phyloP scores from a whole-genome alignment of 2,888 invertebrate species.

The Hypomecis punctinalis region DNA sequence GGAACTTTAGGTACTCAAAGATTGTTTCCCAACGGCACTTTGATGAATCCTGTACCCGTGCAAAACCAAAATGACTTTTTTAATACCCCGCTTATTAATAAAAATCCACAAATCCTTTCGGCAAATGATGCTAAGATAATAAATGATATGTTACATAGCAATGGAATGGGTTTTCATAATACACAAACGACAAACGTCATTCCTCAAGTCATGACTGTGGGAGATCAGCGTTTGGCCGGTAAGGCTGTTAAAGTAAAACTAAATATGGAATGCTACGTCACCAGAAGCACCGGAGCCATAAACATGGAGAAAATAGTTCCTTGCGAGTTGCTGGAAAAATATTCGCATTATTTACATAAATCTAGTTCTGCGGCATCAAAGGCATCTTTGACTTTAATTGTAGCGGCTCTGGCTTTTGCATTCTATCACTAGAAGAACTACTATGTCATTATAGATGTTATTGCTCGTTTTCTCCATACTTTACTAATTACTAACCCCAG shows the following conservation, averaged over 20 bases:
- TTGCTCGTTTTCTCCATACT: no score
- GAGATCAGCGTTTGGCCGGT: constrained; percentile 33
- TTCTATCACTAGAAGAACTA: background rate
- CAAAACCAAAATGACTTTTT: constrained; percentile 2
- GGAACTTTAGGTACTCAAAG: constrained; percentile 13
- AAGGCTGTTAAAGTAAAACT: constrained; percentile 30
- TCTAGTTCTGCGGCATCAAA: constrained; percentile 8
- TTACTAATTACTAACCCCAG: no score
- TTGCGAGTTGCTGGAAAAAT: constrained; percentile 33
- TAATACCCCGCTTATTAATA: background rate
- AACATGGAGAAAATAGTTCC: constrained; percentile 32
- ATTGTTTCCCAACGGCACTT: constrained; percentile 23
- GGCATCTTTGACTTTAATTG: constrained; percentile 1
- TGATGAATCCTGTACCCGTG: constrained; percentile 4
- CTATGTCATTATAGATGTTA: background rate
- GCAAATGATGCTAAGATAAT: constrained; percentile 5
- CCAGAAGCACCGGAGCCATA: constrained; percentile 9
- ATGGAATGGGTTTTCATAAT: constrained; percentile 13
- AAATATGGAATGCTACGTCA: constrained; percentile 39
- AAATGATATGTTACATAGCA: background rate
- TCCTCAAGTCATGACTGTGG: constrained; percentile 16
- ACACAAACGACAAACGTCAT: constrained; percentile 16
- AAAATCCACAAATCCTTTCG: constrained; percentile 9
- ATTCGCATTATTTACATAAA: background rate
- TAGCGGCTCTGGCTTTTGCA: constrained; percentile 2